Evolutionary conservation across 2,888 invertebrate genomes (phyloP), one percentile per base, ranked within the genome.

Genomic region (Exocentrus adspersus): DNA sequence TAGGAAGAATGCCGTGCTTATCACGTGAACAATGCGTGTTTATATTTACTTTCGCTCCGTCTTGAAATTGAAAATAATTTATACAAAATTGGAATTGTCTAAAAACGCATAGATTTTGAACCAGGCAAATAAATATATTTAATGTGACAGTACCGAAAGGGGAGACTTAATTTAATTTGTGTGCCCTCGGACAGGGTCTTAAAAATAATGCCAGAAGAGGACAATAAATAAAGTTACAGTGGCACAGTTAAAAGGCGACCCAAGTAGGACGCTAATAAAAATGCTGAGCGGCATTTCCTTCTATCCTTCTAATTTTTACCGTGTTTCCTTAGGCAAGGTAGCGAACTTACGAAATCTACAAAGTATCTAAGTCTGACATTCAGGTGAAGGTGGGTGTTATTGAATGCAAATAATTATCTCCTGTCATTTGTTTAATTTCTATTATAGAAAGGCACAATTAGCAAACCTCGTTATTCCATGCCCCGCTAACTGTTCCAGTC

Each of bases 391-490:
- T 48, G 48, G 28, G 16, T 48, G 20, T 45, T 24, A 37, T 37
- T 16, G 16, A 28, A 48, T 28, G 28, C 16, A 48, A 48, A 28
- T 24, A 28, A 17, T 48, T 28, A 48, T 48, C 46, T 48, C 24
- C 21, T n/a, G 14, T 24, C 24, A 5, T 24, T 24, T 48, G 46
- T 48, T 46, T 46, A 24, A 48, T 24, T 48, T 48, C 12, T 5
- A 20, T 45, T 20, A n/a, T 17, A 45, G 20, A 45, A 10, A 20
- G 12, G 41, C 14, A 16, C 41, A 41, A 41, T 41, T 14, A 41
- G 14, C 41, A 45, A 10, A 20, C 17, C 45, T 45, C 45, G 45
- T 45, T 45, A 45, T 45, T 45, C 20, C 45, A n/a, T 19, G 45
- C 24, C 45, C 10, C 19, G 42, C 42, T 19, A 45, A 45, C 45